Conservation (phyloP, 2,797 vertebrate genomes). For the Acrossocheilus fasciatus region DNA sequence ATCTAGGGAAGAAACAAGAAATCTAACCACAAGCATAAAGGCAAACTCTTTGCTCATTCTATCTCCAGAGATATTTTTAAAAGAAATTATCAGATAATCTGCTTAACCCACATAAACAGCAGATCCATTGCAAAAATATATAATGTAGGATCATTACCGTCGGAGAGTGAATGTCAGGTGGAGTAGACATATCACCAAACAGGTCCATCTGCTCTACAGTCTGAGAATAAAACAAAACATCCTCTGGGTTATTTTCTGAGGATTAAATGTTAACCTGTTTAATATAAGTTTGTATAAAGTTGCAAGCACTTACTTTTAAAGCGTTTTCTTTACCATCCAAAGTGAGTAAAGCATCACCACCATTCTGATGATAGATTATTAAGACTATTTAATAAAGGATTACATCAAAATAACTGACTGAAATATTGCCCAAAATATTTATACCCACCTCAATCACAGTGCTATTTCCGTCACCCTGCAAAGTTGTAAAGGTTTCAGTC, state of each 20-base stretch:
- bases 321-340: slow-evolving; percentile 75
- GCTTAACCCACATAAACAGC: not conserved
- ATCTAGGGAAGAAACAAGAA: not conserved
- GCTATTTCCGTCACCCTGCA: slow-evolving; percentile 83
- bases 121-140: not conserved
- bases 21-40: not conserved
- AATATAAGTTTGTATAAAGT: not conserved
- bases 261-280: not conserved
- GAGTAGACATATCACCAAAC: slow-evolving; percentile 97
- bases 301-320: slow-evolving; percentile 76
- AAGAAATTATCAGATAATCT: not conserved
- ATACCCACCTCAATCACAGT: slow-evolving; percentile 80
- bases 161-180: slow-evolving; percentile 89
- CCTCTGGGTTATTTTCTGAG: not conserved
- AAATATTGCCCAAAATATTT: not conserved
- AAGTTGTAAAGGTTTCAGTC: slow-evolving; percentile 9
- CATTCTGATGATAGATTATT: slow-evolving; percentile 80
- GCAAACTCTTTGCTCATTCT: not conserved
- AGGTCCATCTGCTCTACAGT: slow-evolving; percentile 90
- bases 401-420: not conserved
- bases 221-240: slow-evolving; percentile 73
- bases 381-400: not conserved
- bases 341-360: slow-evolving; percentile 71
- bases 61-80: not conserved
- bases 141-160: slow-evolving; percentile 78